Base-by-base conservation (phyloP, 2,797 vertebrate species). In the Dicrostonyx torquatus region DNA sequence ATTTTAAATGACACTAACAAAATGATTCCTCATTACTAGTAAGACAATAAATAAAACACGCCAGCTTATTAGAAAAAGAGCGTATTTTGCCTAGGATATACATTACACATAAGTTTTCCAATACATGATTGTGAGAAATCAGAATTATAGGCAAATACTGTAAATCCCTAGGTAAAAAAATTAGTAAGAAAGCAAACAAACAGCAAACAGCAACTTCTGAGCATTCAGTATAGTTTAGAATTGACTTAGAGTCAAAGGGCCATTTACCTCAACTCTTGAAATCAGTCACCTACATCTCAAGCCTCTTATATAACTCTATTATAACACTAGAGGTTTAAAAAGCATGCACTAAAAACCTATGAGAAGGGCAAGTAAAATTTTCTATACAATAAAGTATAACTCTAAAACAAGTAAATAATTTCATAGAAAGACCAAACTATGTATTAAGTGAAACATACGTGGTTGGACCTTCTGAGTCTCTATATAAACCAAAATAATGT, bases 1-100 rank as follows among this genome's bases (percentile, higher is more conserved):
- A 58, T 83, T 82, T 90, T 50, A 97, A 91, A 85, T 60, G 66
- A 85, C 18, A 92, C 5, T 90, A 13, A 90, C 48, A 88, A 43
- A 90, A 87, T 78, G 31, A 91, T 18, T 87, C 60, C 20, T 73
- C 3, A 43, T 77, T 90, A 92, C 82, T 90, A 92, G 94, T 43
- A 95, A 87, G 79, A 79, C 6, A 89, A 26, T 66, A 58, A 93
- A 85, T 89, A 40, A 88, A 88, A 88, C n/a, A 93, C 31, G 48
- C 60, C 93, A 17, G 22, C 92, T 34, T 72, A 85, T 72, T 89
- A 93, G 10, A 15, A 87, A 90, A 83, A 76, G 20, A 14, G 72
- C 2, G 58, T 90, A 37, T 34, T 93, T 94, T 70, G 20, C 75
- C 34, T 84, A 60, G 40, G 12, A 83, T 34, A 77, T 53, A 75